Evolutionary conservation across 2,113 vertebrate genomes (phyloP).

Genomic region (Castor canadensis): DNA sequence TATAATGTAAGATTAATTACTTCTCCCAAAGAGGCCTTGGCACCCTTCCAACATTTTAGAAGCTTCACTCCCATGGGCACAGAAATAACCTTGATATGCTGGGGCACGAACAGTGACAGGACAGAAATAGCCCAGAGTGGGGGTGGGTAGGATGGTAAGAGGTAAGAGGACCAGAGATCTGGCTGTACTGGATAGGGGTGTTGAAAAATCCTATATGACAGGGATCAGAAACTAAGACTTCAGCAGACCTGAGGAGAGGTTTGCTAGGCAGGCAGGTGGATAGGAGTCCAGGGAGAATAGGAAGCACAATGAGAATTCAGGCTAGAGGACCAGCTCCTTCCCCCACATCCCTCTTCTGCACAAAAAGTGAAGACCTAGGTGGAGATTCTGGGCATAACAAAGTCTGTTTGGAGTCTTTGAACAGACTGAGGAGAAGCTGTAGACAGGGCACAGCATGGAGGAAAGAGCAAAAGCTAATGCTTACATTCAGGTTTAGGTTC

Average conservation of each 20-base stretch:
- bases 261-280: neutral
- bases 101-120: neutral
- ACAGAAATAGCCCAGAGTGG: neutral
- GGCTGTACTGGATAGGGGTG: neutral
- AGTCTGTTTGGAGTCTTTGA: neutral
- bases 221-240: neutral
- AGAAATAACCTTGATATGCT: neutral
- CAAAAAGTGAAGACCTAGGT: neutral
- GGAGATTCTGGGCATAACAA: neutral
- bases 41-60: conserved; percentile 15
- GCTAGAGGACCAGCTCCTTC: neutral
- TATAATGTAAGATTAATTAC: conserved; percentile 47
- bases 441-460: fast-evolving
- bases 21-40: conserved; percentile 5
- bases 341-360: neutral
- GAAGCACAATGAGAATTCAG: neutral
- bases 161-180: neutral
- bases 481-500: neutral
- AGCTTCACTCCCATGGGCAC: neutral
- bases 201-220: neutral
- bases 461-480: neutral
- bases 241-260: neutral
- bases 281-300: neutral
- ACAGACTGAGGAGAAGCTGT: neutral
- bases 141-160: too few relatives aligned